These are phyloP conservation scores for Theocolax elegans DNA, from an alignment of 1,140 invertebrate species.

Conservation along the genomic window DNA sequence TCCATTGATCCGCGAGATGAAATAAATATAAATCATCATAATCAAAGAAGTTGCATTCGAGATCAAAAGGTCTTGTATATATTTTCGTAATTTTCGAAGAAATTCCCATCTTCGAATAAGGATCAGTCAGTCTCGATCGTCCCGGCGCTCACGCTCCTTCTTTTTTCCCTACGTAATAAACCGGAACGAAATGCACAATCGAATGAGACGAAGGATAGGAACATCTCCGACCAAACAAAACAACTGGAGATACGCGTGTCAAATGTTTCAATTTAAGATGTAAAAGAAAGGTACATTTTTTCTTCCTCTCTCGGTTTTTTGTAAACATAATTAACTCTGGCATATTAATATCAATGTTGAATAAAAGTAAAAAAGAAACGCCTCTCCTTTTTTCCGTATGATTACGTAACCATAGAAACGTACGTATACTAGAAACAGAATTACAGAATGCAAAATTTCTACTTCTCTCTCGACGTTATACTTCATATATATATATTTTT, in stretches of 20 bases:
- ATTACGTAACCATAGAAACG: neutral
- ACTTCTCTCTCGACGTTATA: too few species aligned
- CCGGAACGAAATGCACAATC: neutral
- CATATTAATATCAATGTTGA: too few species aligned
- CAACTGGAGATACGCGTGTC: too few species aligned
- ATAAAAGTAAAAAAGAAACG: too few species aligned
- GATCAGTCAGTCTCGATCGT: neutral
- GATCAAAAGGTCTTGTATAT: constrained; percentile 1
- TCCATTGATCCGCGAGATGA: constrained; percentile 4
- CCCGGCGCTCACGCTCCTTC: neutral
- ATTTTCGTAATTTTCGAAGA: constrained; percentile 11
- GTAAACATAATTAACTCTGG: too few species aligned
- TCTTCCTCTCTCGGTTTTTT: too few species aligned
- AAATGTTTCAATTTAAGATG: too few species aligned
- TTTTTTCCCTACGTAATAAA: neutral
- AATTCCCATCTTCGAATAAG: neutral
- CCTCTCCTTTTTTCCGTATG: too few species aligned
- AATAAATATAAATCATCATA: constrained; percentile 7
- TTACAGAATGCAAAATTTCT: too few species aligned
- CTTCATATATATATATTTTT: neutral
- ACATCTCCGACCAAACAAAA: neutral
- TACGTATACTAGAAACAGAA: neutral
- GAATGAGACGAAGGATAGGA: neutral
- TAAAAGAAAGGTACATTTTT: too few species aligned
- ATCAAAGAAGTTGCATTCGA: neutral